Evolutionary conservation across 2,888 invertebrate species (phyloP).

Genomic region (Drosophila prostipennis): DNA sequence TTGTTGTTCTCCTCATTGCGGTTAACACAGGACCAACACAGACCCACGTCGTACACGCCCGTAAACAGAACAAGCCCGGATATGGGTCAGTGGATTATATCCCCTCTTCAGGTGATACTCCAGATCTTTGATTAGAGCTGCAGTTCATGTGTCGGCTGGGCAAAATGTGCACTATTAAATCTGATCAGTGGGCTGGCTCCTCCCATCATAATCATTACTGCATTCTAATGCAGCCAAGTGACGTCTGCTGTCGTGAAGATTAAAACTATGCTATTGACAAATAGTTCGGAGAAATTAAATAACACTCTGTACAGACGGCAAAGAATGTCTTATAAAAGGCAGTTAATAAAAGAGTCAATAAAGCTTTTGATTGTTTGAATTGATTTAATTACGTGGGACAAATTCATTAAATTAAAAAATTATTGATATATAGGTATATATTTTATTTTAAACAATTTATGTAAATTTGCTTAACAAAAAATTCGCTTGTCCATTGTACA

Average conservation of each 20-base stretch:
- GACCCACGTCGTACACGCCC: slow-evolving; percentile 40
- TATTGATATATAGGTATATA: too few species aligned
- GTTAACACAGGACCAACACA: slow-evolving; percentile 25
- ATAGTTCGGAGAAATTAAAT: neutral
- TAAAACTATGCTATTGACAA: neutral
- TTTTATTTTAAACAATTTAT: too few species aligned
- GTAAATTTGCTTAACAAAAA: too few species aligned
- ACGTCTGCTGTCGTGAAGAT: neutral
- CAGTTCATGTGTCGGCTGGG: slow-evolving; percentile 5
- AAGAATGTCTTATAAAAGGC: neutral
- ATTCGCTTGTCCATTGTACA: too few species aligned
- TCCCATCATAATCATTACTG: neutral
- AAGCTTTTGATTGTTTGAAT: neutral
- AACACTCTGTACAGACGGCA: neutral
- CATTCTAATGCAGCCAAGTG: slow-evolving; percentile 1
- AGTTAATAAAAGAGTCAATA: neutral
- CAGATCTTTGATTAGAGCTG: slow-evolving; percentile 22
- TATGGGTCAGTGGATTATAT: slow-evolving; percentile 5
- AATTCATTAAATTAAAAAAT: accelerated
- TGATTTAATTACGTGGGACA: neutral
- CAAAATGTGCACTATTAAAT: slow-evolving; percentile 13
- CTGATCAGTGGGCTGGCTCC: slow-evolving; percentile 11
- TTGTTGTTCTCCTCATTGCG: slow-evolving; percentile 38
- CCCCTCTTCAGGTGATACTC: slow-evolving; percentile 7
- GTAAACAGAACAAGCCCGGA: slow-evolving; percentile 33